phyloP scores from a whole-genome alignment of 2,797 vertebrate genomes.

The Anguilla obscura region DNA sequence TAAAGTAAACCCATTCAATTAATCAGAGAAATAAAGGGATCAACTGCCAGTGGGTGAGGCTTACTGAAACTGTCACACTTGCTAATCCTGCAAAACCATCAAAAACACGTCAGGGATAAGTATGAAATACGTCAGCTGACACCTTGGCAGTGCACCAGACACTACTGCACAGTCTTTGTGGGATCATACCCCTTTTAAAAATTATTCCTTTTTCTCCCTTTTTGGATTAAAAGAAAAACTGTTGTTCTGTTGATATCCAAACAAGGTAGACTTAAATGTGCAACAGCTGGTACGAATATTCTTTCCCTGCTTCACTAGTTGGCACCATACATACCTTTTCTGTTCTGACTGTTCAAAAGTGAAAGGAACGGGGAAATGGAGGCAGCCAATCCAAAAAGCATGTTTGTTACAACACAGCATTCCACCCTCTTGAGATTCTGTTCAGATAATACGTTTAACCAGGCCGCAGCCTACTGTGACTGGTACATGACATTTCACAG shows the following conservation, averaged over 20 bases:
- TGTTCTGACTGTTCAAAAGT: background rate
- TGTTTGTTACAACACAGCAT: constrained; percentile 4
- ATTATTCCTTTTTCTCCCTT: background rate
- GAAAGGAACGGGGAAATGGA: background rate
- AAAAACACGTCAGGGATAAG: background rate
- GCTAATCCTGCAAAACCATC: background rate
- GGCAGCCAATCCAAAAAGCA: background rate
- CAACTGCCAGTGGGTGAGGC: background rate
- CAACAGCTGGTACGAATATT: background rate
- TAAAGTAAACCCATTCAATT: background rate
- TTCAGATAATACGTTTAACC: background rate
- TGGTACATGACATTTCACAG: background rate
- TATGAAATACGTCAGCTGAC: background rate
- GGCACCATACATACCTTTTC: background rate
- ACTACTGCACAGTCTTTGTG: background rate
- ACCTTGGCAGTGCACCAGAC: background rate
- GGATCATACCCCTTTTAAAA: background rate
- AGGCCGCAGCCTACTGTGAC: background rate
- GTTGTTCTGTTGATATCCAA: background rate
- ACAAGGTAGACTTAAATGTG: background rate
- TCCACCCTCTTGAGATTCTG: background rate
- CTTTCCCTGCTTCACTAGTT: background rate
- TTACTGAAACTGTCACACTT: background rate
- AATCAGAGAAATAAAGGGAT: background rate
- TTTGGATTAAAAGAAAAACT: background rate